phyloP scores from a whole-genome alignment of 2,797 vertebrate genomes.

The Rhinoraja longicauda region DNA sequence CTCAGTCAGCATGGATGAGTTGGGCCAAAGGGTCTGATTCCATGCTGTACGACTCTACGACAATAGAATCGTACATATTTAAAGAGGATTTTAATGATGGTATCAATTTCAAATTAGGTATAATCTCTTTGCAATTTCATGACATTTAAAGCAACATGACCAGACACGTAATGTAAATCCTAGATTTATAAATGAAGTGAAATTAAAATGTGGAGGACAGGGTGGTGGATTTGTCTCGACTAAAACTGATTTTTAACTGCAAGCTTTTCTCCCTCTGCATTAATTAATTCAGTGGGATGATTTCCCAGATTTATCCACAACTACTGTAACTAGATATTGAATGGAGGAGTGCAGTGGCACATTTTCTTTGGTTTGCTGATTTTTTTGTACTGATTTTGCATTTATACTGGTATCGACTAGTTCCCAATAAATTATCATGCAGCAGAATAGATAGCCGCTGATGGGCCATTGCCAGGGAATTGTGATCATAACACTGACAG shows the following conservation, averaged over 20 bases:
- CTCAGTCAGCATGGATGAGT: too few relatives aligned
- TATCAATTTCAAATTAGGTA: conserved; percentile 54
- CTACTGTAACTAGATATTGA: neutral
- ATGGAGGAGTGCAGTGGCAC: neutral
- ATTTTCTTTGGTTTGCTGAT: neutral
- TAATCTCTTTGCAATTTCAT: too few relatives aligned
- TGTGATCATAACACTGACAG: neutral
- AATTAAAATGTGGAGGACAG: neutral
- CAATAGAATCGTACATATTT: neutral
- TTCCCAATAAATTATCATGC: neutral
- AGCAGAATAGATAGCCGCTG: neutral
- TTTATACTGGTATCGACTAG: neutral
- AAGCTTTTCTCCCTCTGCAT: neutral
- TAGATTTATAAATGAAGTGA: neutral
- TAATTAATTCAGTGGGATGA: neutral
- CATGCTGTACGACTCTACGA: neutral
- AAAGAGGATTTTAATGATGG: conserved; percentile 38
- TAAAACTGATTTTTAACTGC: neutral
- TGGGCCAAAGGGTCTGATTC: too few relatives aligned
- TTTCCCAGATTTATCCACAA: neutral
- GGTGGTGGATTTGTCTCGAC: neutral
- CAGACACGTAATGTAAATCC: neutral
- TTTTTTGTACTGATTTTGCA: neutral
- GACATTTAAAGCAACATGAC: neutral
- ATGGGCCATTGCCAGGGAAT: neutral